Percentiles rank a stretch among this genome's conserved stretches.
phyloP scores from a whole-genome alignment of 2,888 invertebrate species.

The Zygothrica quintamaculata region DNA sequence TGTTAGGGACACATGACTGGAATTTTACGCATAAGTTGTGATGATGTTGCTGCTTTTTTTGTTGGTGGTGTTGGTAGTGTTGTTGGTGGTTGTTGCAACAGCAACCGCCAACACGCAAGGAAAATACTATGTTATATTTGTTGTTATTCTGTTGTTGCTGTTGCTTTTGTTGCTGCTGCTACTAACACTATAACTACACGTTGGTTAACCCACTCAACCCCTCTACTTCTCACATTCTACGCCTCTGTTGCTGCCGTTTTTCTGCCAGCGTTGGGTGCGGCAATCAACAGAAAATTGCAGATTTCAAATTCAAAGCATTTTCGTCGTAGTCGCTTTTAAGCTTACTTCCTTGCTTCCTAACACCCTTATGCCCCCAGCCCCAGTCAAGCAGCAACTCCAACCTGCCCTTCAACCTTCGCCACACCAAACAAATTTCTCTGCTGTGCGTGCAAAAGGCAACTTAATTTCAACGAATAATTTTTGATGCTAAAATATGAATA shows the following conservation, averaged over 20 bases:
- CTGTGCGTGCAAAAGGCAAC: constrained; percentile 69
- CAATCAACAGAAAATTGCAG: constrained; percentile 81
- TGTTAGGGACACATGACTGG: constrained; percentile 83
- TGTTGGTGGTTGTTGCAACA: constrained; percentile 21
- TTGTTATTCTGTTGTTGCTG: constrained; percentile 14
- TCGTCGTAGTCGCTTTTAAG: constrained; percentile 66
- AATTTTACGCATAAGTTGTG: constrained; percentile 79
- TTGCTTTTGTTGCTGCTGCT: constrained; percentile 55
- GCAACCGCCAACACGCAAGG: constrained; percentile 73
- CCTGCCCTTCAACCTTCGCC: background rate
- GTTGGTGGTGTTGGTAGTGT: constrained; percentile 21
- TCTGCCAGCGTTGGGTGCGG: constrained; percentile 55
- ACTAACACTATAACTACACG: constrained; percentile 67
- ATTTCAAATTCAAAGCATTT: constrained; percentile 81
- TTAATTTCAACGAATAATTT: constrained; percentile 77
- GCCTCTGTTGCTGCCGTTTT: constrained; percentile 20
- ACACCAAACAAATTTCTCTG: background rate
- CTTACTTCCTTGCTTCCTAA: constrained; percentile 43
- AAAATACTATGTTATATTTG: constrained; percentile 37
- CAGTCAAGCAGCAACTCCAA: background rate
- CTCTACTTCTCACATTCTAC: background rate
- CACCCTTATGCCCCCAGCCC: background rate
- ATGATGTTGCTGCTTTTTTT: constrained; percentile 63
- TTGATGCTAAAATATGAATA: constrained; percentile 79
- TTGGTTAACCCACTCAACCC: constrained; percentile 32